Evolutionary conservation across 2,888 invertebrate genomes (phyloP).

Genomic region (Spodoptera picta): DNA sequence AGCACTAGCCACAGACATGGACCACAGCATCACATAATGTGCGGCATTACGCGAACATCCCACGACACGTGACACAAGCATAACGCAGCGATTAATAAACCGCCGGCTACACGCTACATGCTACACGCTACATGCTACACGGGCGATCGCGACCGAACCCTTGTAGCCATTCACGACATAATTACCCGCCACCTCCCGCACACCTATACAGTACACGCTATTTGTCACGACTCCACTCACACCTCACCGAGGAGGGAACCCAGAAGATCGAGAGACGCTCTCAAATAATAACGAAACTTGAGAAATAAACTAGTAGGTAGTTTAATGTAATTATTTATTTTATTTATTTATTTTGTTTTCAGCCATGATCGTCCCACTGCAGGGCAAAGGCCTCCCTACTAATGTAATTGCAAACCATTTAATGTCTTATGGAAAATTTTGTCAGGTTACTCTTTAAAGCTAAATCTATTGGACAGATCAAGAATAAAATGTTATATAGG

Average conservation of each 20-base stretch:
- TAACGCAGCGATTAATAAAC: constrained; percentile 53
- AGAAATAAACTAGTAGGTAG: too few relatives aligned
- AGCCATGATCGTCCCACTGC: too few relatives aligned
- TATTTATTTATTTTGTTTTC: too few relatives aligned
- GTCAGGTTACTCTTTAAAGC: too few relatives aligned
- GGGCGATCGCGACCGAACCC: constrained; percentile 38
- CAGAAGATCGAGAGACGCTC: constrained; percentile 31
- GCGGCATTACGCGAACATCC: constrained; percentile 13
- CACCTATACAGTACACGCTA: constrained; percentile 26
- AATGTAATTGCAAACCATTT: too few relatives aligned
- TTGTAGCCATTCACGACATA: constrained; percentile 59
- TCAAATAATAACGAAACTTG: too few relatives aligned
- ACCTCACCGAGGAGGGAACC: constrained; percentile 3
- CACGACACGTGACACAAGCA: constrained; percentile 24
- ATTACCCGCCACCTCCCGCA: constrained; percentile 43
- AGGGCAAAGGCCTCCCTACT: too few relatives aligned
- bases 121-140: constrained; percentile 29
- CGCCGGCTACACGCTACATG: constrained; percentile 20
- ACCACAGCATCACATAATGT: constrained; percentile 26
- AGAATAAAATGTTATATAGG: too few relatives aligned
- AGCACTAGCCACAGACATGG: constrained; percentile 1
- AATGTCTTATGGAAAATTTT: too few relatives aligned
- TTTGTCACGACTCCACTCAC: constrained; percentile 48
- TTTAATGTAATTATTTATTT: too few relatives aligned
- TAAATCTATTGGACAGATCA: too few relatives aligned